Evolutionary conservation across 2,797 vertebrate species (phyloP).

Genomic region (Lerista edwardsae): DNA sequence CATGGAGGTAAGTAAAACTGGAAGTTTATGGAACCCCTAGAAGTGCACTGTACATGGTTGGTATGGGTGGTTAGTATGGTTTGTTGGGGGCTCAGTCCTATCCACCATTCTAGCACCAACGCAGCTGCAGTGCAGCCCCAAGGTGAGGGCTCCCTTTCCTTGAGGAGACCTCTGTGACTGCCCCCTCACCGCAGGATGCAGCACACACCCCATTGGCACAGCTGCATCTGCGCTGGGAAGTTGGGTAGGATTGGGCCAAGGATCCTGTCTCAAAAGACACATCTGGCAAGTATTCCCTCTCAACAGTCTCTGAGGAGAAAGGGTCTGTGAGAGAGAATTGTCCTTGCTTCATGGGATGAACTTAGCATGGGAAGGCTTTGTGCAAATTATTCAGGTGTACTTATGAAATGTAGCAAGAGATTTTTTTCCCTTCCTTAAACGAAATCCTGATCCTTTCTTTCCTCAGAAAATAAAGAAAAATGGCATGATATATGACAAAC

Average conservation of each 20-base stretch:
- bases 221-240: too few relatives aligned
- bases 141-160: too few relatives aligned
- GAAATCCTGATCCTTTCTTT: constrained; percentile 14
- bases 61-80: background rate
- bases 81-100: too few relatives aligned
- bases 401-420: constrained; percentile 23
- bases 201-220: too few relatives aligned
- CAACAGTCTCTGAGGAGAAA: constrained; percentile 22
- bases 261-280: background rate
- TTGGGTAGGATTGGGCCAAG: too few relatives aligned
- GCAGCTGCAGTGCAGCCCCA: too few relatives aligned
- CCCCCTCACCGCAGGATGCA: too few relatives aligned
- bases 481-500: constrained; percentile 5
- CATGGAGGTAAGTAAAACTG: background rate
- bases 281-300: background rate
- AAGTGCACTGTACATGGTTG: background rate
- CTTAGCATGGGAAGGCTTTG: constrained; percentile 47
- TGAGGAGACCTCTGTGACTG: too few relatives aligned
- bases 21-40: background rate
- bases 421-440: constrained; percentile 37
- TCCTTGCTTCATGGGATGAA: constrained; percentile 50
- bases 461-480: background rate
- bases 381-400: constrained; percentile 51
- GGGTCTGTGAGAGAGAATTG: constrained; percentile 26
- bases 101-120: too few relatives aligned